Evolutionary conservation across 2,797 vertebrate genomes (phyloP).

Genomic region (Sparidentex hasta): DNA sequence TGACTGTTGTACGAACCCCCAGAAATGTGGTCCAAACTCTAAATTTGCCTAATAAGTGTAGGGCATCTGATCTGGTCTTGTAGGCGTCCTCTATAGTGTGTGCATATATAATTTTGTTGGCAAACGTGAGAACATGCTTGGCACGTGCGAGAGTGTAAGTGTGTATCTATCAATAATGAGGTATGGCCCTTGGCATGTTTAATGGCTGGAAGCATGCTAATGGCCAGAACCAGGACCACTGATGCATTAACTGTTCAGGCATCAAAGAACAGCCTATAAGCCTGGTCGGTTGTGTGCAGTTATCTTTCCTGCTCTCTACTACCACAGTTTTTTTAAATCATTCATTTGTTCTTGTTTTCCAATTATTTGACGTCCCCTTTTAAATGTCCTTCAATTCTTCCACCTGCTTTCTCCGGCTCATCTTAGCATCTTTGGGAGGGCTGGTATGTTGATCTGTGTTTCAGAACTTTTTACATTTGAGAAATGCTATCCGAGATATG

Average conservation of each 20-base stretch:
- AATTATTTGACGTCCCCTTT: not conserved
- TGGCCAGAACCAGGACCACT: conserved; percentile 60
- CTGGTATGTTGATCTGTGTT: not conserved
- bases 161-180: conserved; percentile 67
- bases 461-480: conserved; percentile 26
- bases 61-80: conserved; percentile 12
- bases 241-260: conserved; percentile 62
- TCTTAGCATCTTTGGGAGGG: not conserved
- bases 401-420: not conserved
- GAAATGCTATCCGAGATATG: conserved; percentile 40
- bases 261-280: conserved; percentile 63
- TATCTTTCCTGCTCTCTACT: conserved; percentile 33
- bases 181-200: conserved; percentile 53
- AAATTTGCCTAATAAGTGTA: conserved; percentile 20
- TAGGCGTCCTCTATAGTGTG: conserved; percentile 7
- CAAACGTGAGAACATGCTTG: not conserved
- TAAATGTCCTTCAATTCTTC: not conserved
- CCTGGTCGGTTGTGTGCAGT: conserved; percentile 6
- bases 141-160: conserved; percentile 16
- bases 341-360: not conserved
- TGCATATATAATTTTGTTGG: conserved; percentile 24
- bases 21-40: conserved; percentile 14
- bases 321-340: not conserved
- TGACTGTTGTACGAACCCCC: conserved; percentile 10
- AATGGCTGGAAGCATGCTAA: conserved; percentile 68